Evolutionary conservation across 92 coral and sea anemone species (phyloP), one percentile per base, ranked within the genome.

Genomic region (Diadumene lineata): DNA sequence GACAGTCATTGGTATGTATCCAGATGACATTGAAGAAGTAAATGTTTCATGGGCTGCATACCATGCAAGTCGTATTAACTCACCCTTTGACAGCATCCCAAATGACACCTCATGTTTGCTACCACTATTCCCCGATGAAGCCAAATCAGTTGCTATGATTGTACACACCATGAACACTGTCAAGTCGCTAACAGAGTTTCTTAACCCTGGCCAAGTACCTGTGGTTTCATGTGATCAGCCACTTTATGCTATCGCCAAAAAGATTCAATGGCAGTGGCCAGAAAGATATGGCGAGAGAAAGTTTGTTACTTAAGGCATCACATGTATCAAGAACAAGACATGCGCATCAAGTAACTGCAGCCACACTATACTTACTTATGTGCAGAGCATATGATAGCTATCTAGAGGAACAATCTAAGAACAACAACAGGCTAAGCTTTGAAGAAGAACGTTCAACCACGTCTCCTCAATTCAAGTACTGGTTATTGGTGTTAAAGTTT

Each of bases 41-140:
- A 25, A 43, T 33, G 53, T 72, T 33, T 74, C 88, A 13, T 71
- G 88, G 84, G 74, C 80, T 22, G 88, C 84, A 30, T 78, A 29
- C 75, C 88, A 84, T 68, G 80, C 84, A 30, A 38, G 70, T 82
- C 74, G 38, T 2, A 28, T 33, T 46, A 15, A 48, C 29, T n/a
- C 29, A 43, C 6, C 8, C 22, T 11, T 64, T 50, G 58, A 70
- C 31, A 57, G n/a, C n/a, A n/a, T 50, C 21, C 81, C 74, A 1
- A 50, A 83, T n/a, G 86, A 86, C 57, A 26, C 70, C 19, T 22
- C 71, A 9, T 83, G 85, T 13, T 38, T 38, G 13, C 83, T 88
- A n/a, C 88, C 92, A 0, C 77, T 87, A 4, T 87, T 87, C 34
- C 63, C 74, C n/a, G 81, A 82, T 26, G 77, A 86, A 13, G 86